A percentile compares a stretch with the other conserved stretches of the same genome.
phyloP scores from a whole-genome alignment of 2,797 vertebrate genomes.

The Acestrorhynchus altus region DNA sequence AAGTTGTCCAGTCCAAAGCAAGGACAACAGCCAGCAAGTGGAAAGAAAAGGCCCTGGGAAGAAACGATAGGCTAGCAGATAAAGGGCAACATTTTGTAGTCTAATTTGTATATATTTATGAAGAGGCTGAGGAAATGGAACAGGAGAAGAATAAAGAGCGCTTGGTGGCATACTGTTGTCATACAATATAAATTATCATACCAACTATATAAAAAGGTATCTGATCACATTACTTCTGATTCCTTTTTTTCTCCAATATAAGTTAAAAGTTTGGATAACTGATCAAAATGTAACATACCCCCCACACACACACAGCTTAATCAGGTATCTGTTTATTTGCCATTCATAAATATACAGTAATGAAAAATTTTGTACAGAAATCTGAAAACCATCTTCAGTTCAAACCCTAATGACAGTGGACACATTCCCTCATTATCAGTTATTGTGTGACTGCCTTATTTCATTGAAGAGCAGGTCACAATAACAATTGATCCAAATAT shows the following conservation, averaged over 20 bases:
- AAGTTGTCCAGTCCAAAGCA: slow-evolving; percentile 63
- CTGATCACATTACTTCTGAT: slow-evolving; percentile 33
- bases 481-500: not conserved
- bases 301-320: not conserved
- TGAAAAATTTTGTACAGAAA: not conserved
- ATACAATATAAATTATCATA: slow-evolving; percentile 54
- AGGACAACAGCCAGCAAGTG: not conserved
- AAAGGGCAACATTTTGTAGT: slow-evolving; percentile 20
- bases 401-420: not conserved
- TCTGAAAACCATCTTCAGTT: slow-evolving; percentile 9
- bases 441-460: not conserved
- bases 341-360: slow-evolving; percentile 7
- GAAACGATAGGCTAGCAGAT: slow-evolving; percentile 72
- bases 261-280: not conserved
- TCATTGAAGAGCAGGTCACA: not conserved
- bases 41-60: slow-evolving; percentile 75
- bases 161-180: slow-evolving; percentile 23
- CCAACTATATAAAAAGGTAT: slow-evolving; percentile 63
- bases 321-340: not conserved
- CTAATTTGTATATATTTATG: slow-evolving; percentile 70
- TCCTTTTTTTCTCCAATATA: not conserved
- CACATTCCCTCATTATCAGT: not conserved
- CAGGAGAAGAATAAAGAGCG: not conserved
- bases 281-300: not conserved
- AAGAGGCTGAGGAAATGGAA: slow-evolving; percentile 48